Evolutionary conservation across 2,113 vertebrate genomes (phyloP).

Genomic region (Asarcornis scutulata): DNA sequence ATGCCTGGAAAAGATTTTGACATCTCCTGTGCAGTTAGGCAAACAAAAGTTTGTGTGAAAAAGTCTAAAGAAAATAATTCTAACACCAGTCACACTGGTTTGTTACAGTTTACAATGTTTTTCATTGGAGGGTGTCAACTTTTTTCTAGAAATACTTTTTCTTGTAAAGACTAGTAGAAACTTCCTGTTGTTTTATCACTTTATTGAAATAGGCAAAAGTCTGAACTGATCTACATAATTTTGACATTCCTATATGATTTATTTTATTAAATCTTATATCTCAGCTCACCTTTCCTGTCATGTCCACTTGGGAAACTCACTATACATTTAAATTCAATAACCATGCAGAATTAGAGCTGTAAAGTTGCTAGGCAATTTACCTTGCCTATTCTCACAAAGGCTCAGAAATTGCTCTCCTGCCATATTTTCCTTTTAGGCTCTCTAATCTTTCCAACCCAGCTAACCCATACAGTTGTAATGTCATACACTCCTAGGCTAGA

Average conservation of each 20-base stretch:
- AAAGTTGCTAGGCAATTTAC: neutral
- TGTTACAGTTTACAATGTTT: neutral
- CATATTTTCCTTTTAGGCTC: neutral
- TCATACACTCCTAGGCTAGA: neutral
- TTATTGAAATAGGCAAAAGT: neutral
- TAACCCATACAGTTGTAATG: neutral
- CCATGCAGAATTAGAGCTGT: neutral
- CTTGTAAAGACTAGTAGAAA: neutral
- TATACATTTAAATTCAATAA: conserved; percentile 21
- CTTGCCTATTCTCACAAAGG: neutral
- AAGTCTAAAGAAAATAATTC: neutral
- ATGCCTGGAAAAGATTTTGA: neutral
- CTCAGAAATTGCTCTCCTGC: neutral
- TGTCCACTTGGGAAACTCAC: conserved; percentile 5
- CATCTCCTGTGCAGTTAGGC: neutral
- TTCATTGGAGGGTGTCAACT: neutral
- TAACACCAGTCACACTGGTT: neutral
- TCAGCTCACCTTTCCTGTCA: conserved; percentile 17
- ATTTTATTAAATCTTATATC: neutral
- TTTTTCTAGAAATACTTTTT: neutral
- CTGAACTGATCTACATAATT: neutral
- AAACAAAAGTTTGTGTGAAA: neutral
- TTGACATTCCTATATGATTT: neutral
- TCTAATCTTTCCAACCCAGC: neutral
- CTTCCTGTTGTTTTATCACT: neutral